These are phyloP conservation scores for Zelostemma sp. DNA, from an alignment of 1,140 invertebrate genomes.

Conservation along the genomic window DNA sequence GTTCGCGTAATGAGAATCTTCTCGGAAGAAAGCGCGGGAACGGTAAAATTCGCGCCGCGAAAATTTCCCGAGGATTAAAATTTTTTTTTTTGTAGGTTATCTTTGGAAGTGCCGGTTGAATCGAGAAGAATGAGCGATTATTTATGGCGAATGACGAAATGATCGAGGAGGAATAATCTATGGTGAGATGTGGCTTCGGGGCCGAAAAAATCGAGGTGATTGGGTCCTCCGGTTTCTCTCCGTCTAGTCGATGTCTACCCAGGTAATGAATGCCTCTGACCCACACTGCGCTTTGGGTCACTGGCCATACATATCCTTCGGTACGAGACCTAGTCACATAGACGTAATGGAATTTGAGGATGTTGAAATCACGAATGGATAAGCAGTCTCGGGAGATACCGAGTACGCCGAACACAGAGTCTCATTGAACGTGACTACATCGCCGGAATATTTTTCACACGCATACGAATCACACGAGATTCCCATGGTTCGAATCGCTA, in stretches of 20 bases:
- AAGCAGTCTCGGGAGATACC: not conserved
- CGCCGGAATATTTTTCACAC: too few relatives aligned
- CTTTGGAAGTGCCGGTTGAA: not conserved
- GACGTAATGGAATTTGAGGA: slow-evolving; percentile 36
- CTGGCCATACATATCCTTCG: slow-evolving; percentile 44
- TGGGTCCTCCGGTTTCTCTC: slow-evolving; percentile 44
- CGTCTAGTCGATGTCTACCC: slow-evolving; percentile 47
- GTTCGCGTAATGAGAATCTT: not conserved
- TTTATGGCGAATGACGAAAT: slow-evolving; percentile 5
- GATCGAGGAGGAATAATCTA: slow-evolving; percentile 2
- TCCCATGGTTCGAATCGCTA: not conserved
- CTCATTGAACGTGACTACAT: not conserved
- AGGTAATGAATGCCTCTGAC: slow-evolving; percentile 47
- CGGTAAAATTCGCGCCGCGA: too few relatives aligned
- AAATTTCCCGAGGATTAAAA: not conserved
- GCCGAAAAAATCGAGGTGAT: slow-evolving; percentile 40
- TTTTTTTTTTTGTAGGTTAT: slow-evolving; percentile 2
- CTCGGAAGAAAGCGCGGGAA: slow-evolving; percentile 18
- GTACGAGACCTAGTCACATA: slow-evolving; percentile 30
- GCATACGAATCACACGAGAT: not conserved
- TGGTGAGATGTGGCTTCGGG: slow-evolving; percentile 31
- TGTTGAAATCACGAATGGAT: slow-evolving; percentile 29
- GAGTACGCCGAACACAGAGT: not conserved
- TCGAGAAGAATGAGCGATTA: not conserved
- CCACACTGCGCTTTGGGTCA: slow-evolving; percentile 47